Conservation (phyloP, 1,140 invertebrate species). For the Panulirus ornatus region DNA sequence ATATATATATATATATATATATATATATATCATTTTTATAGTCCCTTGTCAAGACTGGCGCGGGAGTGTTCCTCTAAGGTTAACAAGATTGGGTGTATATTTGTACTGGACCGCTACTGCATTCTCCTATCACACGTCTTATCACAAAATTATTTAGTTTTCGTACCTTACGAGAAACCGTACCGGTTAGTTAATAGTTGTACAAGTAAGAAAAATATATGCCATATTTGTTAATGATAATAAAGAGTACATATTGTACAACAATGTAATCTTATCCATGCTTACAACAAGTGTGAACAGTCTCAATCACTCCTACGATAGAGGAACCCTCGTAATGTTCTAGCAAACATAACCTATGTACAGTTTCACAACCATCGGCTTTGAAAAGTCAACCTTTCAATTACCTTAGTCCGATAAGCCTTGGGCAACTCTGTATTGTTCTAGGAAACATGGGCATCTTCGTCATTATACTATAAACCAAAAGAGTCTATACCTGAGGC, state of each 20-base stretch:
- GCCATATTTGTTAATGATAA: conserved; percentile 75
- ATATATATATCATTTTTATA: conserved; percentile 42
- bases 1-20: background rate
- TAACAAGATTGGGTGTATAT: conserved; percentile 73
- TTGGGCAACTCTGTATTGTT: conserved; percentile 67
- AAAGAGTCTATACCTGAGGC: conserved; percentile 76
- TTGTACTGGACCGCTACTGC: conserved; percentile 75
- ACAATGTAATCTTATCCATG: conserved; percentile 73
- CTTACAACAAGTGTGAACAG: conserved; percentile 74
- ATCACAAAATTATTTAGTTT: conserved; percentile 75
- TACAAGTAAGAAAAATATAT: conserved; percentile 76
- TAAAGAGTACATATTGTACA: conserved; percentile 74
- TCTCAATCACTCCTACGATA: conserved; percentile 65
- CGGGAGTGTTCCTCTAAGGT: conserved; percentile 44
- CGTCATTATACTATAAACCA: conserved; percentile 72
- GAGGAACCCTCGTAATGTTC: conserved; percentile 70
- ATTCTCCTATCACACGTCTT: conserved; percentile 75
- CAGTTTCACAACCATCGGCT: conserved; percentile 72
- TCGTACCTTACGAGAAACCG: conserved; percentile 75
- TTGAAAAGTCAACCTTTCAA: conserved; percentile 74
- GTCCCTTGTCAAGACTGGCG: conserved; percentile 53
- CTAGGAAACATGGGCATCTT: conserved; percentile 70
- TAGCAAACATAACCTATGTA: conserved; percentile 70
- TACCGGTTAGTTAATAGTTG: conserved; percentile 75
- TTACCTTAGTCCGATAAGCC: conserved; percentile 69